Evolutionary conservation across 2,888 invertebrate species (phyloP), one percentile per base, ranked within the genome.

Genomic region (Polydrusus tereticollis): DNA sequence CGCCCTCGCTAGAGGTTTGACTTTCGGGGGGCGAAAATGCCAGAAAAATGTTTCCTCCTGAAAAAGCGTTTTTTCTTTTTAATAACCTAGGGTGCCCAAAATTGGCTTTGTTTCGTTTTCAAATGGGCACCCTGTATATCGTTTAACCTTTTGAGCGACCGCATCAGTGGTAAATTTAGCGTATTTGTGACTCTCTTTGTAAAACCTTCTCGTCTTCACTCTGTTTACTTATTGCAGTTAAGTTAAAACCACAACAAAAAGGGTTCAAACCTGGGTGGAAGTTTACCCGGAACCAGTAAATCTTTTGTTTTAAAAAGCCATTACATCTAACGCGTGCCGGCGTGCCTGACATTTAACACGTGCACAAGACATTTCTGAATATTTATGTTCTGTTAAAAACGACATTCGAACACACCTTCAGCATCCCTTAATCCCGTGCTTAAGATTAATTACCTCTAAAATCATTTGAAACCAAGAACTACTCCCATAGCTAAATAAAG

Each of bases 351-450:
- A 38, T 47, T 52, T 60, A 21, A 69, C 68, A 62, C 60, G 68
- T 62, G 60, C 68, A 38, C n/a, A 12, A 20, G 60, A 52, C 41
- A 33, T 41, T 55, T 29, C 29, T 41, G 52, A 62, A 60, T 69
- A 69, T 69, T 69, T 69, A 69, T 69, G 62, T 52, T 60, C 62
- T 62, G 60, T 52, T 60, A 60, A 69, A 62, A 69, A 69, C 62
- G 45, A 57, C 47, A 59, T 67, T 23, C 59, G 16, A 55, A 68
- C 67, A 59, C 59, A 58, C 67, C 59, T 59, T 16, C 29, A 55
- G 41, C 68, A 69, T 50, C 68, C 68, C 60, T 60, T 52, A 43
- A 50, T 68, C 50, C 26, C 10, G 33, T 38, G 36, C 52, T 69
- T 16, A 55, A 69, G 62, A 69, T 69, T 69, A 62, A 69, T 69